phyloP scores from a whole-genome alignment of 2,797 vertebrate species.

The Selene dorsalis region DNA sequence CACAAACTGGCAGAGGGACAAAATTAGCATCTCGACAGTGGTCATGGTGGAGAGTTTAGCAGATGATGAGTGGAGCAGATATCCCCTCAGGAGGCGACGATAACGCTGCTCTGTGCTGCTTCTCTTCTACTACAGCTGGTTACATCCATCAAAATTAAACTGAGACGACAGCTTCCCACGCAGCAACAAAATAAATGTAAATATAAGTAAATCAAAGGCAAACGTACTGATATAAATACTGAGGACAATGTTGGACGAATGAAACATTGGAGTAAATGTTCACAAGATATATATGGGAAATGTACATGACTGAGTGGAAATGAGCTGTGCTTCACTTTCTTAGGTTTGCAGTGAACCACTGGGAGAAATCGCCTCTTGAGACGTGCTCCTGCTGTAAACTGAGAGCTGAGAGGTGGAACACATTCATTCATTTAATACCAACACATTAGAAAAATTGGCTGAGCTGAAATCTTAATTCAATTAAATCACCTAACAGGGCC shows the following conservation, averaged over 20 bases:
- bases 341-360: background rate
- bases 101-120: background rate
- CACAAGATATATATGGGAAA: background rate
- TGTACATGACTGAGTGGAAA: background rate
- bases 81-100: no score
- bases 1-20: background rate
- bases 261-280: background rate
- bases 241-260: background rate
- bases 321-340: background rate
- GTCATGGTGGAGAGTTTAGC: background rate
- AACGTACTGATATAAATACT: background rate
- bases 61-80: background rate
- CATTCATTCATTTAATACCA: conserved; percentile 1
- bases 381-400: background rate
- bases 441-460: conserved; percentile 9
- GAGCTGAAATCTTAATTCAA: conserved; percentile 15
- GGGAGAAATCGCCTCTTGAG: conserved; percentile 1
- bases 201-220: background rate
- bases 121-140: background rate
- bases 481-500: background rate
- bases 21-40: background rate
- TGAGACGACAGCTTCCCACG: background rate
- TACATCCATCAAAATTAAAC: background rate
- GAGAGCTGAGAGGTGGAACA: conserved; percentile 8
- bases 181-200: background rate